These are phyloP conservation scores for Leptinotarsa defecta DNA, from an alignment of 1,140 invertebrate genomes.

Conservation along the genomic window DNA sequence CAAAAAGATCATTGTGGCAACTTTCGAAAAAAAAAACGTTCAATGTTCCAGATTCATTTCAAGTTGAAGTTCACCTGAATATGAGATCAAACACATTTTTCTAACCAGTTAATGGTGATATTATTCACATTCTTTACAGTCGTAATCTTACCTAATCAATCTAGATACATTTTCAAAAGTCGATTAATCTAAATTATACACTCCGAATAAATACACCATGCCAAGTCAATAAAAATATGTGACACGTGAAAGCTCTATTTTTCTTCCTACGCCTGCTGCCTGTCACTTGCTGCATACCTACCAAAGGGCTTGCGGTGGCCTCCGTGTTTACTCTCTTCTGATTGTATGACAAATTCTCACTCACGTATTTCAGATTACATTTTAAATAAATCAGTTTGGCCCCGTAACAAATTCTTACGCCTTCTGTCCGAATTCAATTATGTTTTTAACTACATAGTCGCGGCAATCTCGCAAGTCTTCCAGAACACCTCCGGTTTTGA, in stretches of 20 bases:
- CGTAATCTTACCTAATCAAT: neutral
- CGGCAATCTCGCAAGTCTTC: no score
- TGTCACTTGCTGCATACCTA: neutral
- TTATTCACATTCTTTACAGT: neutral
- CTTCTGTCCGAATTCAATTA: neutral
- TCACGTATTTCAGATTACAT: neutral
- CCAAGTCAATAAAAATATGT: slow-evolving; percentile 3
- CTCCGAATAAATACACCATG: neutral
- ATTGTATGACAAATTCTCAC: neutral
- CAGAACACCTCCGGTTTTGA: no score
- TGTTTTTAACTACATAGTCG: no score
- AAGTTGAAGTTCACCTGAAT: no score
- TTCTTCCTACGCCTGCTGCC: neutral
- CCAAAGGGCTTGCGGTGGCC: no score
- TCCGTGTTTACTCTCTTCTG: neutral
- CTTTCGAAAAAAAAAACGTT: no score
- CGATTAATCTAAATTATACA: neutral
- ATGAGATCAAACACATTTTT: no score
- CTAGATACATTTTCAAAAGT: neutral
- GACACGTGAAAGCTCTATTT: neutral
- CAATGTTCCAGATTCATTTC: no score
- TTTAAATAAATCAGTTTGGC: neutral
- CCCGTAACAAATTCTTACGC: slow-evolving; percentile 1
- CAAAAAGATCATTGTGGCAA: no score
- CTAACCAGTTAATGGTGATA: no score